phyloP scores from a whole-genome alignment of 37 sponge, comb jelly and placozoan species.

The Hormiphora californensis region DNA sequence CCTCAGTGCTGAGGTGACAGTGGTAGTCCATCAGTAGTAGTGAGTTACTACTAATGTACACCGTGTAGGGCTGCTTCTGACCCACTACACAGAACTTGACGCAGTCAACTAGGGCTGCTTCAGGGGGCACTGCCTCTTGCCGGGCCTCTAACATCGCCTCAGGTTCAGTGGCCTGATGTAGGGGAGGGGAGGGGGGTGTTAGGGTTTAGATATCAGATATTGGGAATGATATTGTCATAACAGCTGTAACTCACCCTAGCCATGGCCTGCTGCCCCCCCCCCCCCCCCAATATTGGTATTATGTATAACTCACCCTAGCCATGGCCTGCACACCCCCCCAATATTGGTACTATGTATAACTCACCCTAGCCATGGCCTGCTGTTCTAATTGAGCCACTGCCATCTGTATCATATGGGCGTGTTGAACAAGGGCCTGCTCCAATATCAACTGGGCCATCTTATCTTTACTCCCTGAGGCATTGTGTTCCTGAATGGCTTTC shows the following conservation, averaged over 20 bases:
- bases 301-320: no score
- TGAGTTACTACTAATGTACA: slow-evolving; percentile 64
- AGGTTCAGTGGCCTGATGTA: neutral
- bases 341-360: no score
- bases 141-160: slow-evolving; percentile 33
- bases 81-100: slow-evolving; percentile 63
- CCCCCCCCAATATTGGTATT: no score
- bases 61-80: slow-evolving; percentile 67
- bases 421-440: slow-evolving; percentile 38
- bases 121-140: slow-evolving; percentile 48
- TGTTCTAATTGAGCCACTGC: slow-evolving; percentile 42
- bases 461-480: slow-evolving; percentile 46
- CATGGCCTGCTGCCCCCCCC: no score
- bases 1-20: slow-evolving; percentile 62
- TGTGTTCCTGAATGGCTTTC: slow-evolving; percentile 50
- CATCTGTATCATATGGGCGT: slow-evolving; percentile 41
- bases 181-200: no score
- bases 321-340: no score
- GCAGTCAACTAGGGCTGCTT: slow-evolving; percentile 64
- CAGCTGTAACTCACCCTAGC: no score
- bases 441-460: slow-evolving; percentile 24
- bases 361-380: neutral
- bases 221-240: no score
- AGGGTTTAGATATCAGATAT: no score
- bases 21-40: slow-evolving; percentile 81